These are phyloP conservation scores for Hydractinia symbiolongicarpus DNA, from an alignment of 30 jellyfish, hydroid and myxozoan species.

Conservation along the genomic window DNA sequence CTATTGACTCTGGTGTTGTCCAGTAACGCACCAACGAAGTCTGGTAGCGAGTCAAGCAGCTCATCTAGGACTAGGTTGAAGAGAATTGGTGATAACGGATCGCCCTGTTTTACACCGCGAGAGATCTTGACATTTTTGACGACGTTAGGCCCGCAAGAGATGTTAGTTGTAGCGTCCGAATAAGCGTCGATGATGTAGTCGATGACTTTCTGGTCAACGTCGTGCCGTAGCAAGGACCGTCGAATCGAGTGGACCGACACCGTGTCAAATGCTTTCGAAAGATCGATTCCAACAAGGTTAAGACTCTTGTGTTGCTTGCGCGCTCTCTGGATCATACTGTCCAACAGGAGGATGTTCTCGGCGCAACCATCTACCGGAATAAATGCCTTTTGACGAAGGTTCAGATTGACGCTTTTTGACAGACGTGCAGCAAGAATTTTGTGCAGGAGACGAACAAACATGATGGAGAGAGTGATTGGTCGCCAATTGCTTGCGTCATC, in stretches of 20 bases:
- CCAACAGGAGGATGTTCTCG: neutral
- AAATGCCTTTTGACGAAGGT: neutral
- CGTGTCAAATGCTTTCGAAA: conserved; percentile 1
- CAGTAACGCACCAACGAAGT: neutral
- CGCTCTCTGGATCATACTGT: neutral
- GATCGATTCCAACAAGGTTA: neutral
- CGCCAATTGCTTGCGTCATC: conserved; percentile 4
- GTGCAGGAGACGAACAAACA: neutral
- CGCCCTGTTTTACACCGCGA: conserved; percentile 14
- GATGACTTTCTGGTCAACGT: neutral
- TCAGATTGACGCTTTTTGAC: neutral
- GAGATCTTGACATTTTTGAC: neutral
- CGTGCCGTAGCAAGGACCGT: neutral
- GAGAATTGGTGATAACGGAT: neutral
- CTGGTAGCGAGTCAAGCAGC: neutral
- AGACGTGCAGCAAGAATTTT: conserved; percentile 7
- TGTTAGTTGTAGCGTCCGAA: conserved; percentile 4
- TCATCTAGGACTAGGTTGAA: conserved; percentile 13
- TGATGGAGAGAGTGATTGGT: neutral
- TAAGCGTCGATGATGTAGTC: conserved; percentile 10
- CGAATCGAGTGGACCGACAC: neutral
- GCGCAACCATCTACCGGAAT: conserved; percentile 8
- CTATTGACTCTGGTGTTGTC: neutral
- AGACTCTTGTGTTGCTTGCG: neutral
- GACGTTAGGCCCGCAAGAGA: neutral